phyloP scores from a whole-genome alignment of 2,888 invertebrate genomes.

The Pyrocoelia pectoralis region DNA sequence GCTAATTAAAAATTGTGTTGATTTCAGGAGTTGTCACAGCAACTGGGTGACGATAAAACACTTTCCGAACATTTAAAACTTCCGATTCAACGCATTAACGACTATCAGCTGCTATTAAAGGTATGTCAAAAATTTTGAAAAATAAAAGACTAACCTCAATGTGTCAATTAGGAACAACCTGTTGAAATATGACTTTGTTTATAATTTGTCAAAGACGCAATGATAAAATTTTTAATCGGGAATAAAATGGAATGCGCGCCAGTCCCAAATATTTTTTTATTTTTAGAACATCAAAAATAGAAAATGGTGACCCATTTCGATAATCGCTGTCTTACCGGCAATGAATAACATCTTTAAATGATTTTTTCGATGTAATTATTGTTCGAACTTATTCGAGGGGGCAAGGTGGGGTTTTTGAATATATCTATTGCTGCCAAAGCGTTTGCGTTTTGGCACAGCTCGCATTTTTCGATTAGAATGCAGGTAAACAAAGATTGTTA shows the following conservation, averaged over 20 bases:
- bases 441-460: not conserved
- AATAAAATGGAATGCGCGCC: slow-evolving; percentile 40
- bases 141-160: slow-evolving; percentile 2
- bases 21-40: slow-evolving; percentile 81
- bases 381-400: no score
- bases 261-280: slow-evolving; percentile 35
- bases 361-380: not conserved
- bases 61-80: slow-evolving; percentile 91
- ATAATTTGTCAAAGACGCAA: not conserved
- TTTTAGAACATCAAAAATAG: slow-evolving; percentile 48
- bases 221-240: slow-evolving; percentile 16
- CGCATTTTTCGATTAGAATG: not conserved
- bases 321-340: slow-evolving; percentile 40
- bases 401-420: no score
- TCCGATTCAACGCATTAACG: slow-evolving; percentile 94
- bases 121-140: slow-evolving; percentile 68
- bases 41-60: slow-evolving; percentile 87
- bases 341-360: slow-evolving; percentile 42
- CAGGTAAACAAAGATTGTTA: not conserved
- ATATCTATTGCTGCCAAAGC: not conserved
- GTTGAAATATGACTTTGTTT: not conserved
- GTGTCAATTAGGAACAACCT: slow-evolving; percentile 5
- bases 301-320: slow-evolving; percentile 52
- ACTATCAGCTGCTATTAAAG: slow-evolving; percentile 94
- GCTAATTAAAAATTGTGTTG: slow-evolving; percentile 37